A percentile compares a stretch with the other conserved stretches of the same genome.
Evolutionary conservation across 2,797 vertebrate genomes (phyloP).

Genomic region (Megaceryle alcyon): DNA sequence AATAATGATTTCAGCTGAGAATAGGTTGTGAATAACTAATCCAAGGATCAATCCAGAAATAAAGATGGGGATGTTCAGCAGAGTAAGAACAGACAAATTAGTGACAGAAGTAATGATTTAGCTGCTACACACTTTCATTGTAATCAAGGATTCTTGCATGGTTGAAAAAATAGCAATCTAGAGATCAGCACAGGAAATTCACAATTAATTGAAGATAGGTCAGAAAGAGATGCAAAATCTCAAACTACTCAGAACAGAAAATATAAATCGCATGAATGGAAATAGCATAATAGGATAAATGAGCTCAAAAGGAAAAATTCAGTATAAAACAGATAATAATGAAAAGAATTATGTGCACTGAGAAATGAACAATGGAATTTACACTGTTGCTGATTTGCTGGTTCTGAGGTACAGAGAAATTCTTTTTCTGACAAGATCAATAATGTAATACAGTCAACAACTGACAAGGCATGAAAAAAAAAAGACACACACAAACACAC

Average conservation of each 20-base stretch:
- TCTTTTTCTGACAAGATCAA: neutral
- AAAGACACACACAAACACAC: neutral
- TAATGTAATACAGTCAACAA: neutral
- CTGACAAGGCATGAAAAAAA: neutral
- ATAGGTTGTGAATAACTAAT: neutral
- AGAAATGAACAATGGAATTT: neutral
- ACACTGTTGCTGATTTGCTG: neutral
- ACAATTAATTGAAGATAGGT: neutral
- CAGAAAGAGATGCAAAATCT: neutral
- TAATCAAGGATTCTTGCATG: neutral
- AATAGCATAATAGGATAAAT: neutral
- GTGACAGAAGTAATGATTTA: slow-evolving; percentile 2
- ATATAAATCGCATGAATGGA: neutral
- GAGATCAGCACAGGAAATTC: neutral
- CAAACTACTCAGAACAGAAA: neutral
- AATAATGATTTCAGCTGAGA: neutral
- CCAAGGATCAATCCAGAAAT: neutral
- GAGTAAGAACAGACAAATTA: neutral
- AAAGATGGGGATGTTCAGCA: neutral
- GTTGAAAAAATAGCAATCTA: neutral
- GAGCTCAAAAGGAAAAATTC: neutral
- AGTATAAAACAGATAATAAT: neutral
- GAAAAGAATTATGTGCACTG: neutral
- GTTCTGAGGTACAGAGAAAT: neutral
- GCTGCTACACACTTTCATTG: neutral